A percentile compares a stretch with the other conserved stretches of the same genome.
Conservation (phyloP, 2,888 invertebrate species). For the Sepiola atlantica region DNA sequence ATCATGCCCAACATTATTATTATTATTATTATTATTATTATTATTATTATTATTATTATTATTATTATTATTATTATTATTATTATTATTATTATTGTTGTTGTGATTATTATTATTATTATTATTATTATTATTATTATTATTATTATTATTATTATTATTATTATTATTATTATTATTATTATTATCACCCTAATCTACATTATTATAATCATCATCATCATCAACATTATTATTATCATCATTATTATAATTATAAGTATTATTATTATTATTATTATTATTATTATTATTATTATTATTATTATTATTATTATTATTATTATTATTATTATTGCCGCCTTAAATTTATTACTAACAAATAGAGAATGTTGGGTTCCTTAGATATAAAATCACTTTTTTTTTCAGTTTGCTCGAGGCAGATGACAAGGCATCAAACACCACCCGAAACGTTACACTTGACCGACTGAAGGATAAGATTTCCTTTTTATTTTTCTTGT, state of each 20-base stretch:
- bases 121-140: no score
- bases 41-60: no score
- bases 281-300: not conserved
- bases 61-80: no score
- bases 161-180: no score
- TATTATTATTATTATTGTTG: no score
- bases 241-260: no score
- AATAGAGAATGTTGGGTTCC: not conserved
- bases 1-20: no score
- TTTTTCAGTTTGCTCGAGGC: not conserved
- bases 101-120: no score
- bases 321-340: not conserved
- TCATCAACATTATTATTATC: no score
- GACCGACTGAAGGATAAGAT: not conserved
- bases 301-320: not conserved
- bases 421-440: not conserved
- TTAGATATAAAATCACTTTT: not conserved
- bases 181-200: not conserved
- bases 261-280: no score
- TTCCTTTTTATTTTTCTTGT: not conserved
- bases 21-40: no score
- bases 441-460: not conserved
- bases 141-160: no score
- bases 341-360: not conserved
- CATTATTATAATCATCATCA: not conserved